Conservation (phyloP, 2,797 vertebrate genomes). For the Esox lucius region DNA sequence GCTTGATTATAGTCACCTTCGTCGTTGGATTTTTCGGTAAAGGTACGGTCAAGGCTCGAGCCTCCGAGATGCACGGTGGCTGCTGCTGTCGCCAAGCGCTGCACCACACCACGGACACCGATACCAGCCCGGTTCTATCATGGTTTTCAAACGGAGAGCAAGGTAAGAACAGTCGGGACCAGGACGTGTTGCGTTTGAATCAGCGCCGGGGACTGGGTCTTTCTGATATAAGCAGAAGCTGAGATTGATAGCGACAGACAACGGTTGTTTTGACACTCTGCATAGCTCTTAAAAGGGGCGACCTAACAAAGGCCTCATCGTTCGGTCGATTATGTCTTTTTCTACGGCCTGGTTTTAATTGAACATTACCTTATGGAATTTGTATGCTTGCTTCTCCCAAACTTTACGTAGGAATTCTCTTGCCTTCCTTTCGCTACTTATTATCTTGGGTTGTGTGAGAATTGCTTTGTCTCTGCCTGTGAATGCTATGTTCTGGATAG, state of each 20-base stretch:
- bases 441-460: neutral
- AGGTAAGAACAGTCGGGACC: slow-evolving; percentile 46
- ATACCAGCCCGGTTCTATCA: slow-evolving; percentile 50
- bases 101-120: slow-evolving; percentile 27
- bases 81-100: slow-evolving; percentile 32
- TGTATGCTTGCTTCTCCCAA: neutral
- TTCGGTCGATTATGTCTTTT: neutral
- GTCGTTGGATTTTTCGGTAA: slow-evolving; percentile 15
- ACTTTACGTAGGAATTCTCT: neutral
- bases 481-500: neutral
- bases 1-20: slow-evolving; percentile 11
- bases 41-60: slow-evolving; percentile 30
- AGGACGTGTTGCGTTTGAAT: neutral
- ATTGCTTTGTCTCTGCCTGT: neutral
- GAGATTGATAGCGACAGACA: neutral
- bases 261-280: neutral
- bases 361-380: slow-evolving; percentile 7
- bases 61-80: slow-evolving; percentile 56
- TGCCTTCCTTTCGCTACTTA: neutral
- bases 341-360: neutral
- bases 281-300: neutral
- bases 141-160: slow-evolving; percentile 56
- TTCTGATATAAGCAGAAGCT: neutral
- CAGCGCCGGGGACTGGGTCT: neutral
- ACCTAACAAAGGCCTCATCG: slow-evolving; percentile 6